phyloP scores from a whole-genome alignment of 2,888 invertebrate genomes.

The Pollenia angustigena region DNA sequence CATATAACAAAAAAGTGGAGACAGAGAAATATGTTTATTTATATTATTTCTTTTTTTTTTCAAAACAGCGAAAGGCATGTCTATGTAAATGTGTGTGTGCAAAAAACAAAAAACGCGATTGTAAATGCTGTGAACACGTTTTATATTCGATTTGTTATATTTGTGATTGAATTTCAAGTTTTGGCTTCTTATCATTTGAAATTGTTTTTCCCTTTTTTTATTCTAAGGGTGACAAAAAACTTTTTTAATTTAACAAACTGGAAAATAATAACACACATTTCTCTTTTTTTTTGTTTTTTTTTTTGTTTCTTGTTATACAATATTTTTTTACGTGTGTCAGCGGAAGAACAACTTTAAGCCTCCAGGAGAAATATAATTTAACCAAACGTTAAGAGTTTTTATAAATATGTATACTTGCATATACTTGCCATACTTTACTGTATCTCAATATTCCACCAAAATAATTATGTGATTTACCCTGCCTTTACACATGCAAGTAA shows the following conservation, averaged over 20 bases:
- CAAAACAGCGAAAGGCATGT: not conserved
- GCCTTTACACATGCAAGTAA: no score
- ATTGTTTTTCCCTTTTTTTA: conserved; percentile 22
- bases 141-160: conserved; percentile 70
- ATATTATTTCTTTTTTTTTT: no score
- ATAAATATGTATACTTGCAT: not conserved
- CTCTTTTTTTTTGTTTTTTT: not conserved
- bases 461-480: no score
- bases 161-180: conserved; percentile 69
- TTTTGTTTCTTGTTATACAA: conserved; percentile 34
- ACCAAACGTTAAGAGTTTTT: conserved; percentile 13
- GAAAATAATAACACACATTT: conserved; percentile 13
- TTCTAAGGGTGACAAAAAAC: conserved; percentile 55
- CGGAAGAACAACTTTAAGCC: not conserved
- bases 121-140: conserved; percentile 57
- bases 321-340: conserved; percentile 24
- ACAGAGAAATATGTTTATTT: not conserved
- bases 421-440: no score
- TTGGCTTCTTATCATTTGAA: conserved; percentile 36
- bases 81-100: not conserved
- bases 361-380: not conserved
- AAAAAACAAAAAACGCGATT: not conserved
- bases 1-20: not conserved
- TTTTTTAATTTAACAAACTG: conserved; percentile 66
- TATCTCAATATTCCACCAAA: no score